These are phyloP conservation scores for Rhinopomastus cyanomelas DNA, from an alignment of 2,113 vertebrate species.

Conservation along the genomic window DNA sequence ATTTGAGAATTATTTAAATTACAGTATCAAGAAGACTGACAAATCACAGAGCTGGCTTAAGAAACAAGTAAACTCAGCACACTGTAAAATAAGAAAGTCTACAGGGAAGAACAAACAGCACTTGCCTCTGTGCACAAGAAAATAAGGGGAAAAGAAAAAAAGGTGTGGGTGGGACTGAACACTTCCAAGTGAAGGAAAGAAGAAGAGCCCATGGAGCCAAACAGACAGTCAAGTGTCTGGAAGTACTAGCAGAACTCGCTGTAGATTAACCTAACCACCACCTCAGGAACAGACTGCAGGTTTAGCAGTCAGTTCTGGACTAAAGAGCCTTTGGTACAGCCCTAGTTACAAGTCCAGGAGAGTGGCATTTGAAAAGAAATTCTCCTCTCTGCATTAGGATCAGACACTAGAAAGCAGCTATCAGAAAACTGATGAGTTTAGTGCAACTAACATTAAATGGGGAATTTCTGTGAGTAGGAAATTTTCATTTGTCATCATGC, in stretches of 20 bases:
- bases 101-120: background rate
- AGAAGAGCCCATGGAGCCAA: fast-evolving
- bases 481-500: background rate
- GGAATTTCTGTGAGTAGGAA: background rate
- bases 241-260: background rate
- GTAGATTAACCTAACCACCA: background rate
- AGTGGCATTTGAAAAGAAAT: background rate
- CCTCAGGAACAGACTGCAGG: background rate
- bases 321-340: background rate
- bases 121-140: background rate
- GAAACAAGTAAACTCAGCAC: background rate
- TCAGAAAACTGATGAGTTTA: background rate
- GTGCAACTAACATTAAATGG: background rate
- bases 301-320: background rate
- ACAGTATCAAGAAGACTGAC: background rate
- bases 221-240: background rate
- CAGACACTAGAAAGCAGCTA: background rate
- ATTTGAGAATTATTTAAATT: background rate
- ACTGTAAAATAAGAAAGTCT: background rate
- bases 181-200: background rate
- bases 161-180: background rate
- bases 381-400: background rate
- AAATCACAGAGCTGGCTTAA: background rate
- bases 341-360: background rate
- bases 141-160: no score